phyloP scores from a whole-genome alignment of 64 coral and sea anemone species.

The Anthopleura sola region DNA sequence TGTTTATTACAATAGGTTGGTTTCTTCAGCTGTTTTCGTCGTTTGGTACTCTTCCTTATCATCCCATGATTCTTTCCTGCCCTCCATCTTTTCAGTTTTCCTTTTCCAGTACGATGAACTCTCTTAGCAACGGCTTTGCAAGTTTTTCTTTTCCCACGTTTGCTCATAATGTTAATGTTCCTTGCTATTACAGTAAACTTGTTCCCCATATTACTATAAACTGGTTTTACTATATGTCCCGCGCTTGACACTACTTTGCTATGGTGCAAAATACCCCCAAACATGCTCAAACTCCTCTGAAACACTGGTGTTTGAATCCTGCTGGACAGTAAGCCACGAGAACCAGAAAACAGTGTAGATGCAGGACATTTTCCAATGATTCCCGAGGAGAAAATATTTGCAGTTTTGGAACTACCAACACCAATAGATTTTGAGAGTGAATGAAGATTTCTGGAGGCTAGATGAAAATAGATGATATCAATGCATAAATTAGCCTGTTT shows the following conservation, averaged over 20 bases:
- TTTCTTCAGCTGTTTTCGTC: slow-evolving; percentile 64
- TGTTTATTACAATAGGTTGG: slow-evolving; percentile 64
- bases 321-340: not conserved
- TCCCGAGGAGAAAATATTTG: not conserved
- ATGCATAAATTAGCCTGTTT: not conserved
- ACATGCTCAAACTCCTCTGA: not conserved
- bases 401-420: not conserved
- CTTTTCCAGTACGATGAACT: slow-evolving; percentile 72
- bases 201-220: not conserved
- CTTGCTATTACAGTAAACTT: not conserved
- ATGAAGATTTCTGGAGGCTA: not conserved
- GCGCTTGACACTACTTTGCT: not conserved
- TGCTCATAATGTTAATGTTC: slow-evolving; percentile 52
- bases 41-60: slow-evolving; percentile 83
- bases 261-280: not conserved
- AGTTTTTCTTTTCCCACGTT: slow-evolving; percentile 79
- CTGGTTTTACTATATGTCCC: slow-evolving; percentile 2
- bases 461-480: not conserved
- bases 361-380: not conserved
- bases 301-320: not conserved
- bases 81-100: slow-evolving; percentile 77
- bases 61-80: slow-evolving; percentile 82
- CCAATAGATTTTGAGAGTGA: not conserved
- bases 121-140: slow-evolving; percentile 85
- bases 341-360: not conserved